Conservation (phyloP, 2,113 vertebrate genomes). For the Synodontis membranacea region DNA sequence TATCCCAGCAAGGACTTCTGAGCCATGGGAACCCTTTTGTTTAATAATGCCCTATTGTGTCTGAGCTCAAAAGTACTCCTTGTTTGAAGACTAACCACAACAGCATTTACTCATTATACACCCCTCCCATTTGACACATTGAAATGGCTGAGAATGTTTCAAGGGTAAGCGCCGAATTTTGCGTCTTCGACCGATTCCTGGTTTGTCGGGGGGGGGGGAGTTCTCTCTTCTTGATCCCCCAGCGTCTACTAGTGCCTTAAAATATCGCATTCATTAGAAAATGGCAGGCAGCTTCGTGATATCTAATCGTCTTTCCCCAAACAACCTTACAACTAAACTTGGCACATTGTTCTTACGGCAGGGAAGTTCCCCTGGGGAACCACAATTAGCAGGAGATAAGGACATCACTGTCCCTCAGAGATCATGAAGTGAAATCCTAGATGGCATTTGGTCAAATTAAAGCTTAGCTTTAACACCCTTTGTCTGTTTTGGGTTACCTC, state of each 20-base stretch:
- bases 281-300: not conserved
- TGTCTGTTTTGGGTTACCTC: conserved; percentile 58
- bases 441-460: conserved; percentile 60
- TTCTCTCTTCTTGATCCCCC: not conserved
- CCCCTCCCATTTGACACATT: not conserved
- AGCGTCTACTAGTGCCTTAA: not conserved
- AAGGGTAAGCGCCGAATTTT: not conserved
- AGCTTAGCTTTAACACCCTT: conserved; percentile 52
- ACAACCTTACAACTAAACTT: not conserved
- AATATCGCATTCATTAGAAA: not conserved
- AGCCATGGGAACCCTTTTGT: not conserved
- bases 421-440: conserved; percentile 65
- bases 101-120: not conserved
- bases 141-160: not conserved
- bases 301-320: conserved; percentile 7
- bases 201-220: too few species aligned
- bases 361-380: conserved; percentile 60
- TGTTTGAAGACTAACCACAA: not conserved
- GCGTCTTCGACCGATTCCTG: not conserved
- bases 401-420: conserved; percentile 62
- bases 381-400: conserved; percentile 70
- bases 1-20: not conserved
- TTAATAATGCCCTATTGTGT: not conserved
- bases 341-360: conserved; percentile 40
- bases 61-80: not conserved